Evolutionary conservation across 2,888 invertebrate species (phyloP).

Genomic region (Tipula confusa): DNA sequence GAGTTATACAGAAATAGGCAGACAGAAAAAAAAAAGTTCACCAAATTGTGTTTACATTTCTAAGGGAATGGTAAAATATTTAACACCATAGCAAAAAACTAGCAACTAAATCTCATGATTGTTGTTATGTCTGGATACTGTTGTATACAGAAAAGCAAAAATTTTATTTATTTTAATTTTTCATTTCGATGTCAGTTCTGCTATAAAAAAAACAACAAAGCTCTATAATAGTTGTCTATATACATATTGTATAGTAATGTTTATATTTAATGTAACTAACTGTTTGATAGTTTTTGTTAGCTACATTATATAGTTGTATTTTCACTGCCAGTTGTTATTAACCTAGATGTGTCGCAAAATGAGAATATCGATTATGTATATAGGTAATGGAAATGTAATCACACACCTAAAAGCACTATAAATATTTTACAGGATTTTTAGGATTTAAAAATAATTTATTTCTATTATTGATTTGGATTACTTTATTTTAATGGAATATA

Average conservation of each 20-base stretch:
- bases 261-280: not conserved
- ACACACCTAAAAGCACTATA: not conserved
- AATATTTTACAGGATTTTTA: not conserved
- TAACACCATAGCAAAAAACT: not conserved
- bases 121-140: not conserved
- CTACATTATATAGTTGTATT: not conserved
- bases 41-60: not conserved
- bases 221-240: not conserved
- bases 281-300: not conserved
- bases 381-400: not conserved
- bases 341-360: not conserved
- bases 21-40: not conserved
- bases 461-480: not conserved
- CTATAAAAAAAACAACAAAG: not conserved
- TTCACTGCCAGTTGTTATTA: not conserved
- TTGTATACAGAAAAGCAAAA: not conserved
- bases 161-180: conserved; percentile 1
- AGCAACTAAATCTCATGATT: not conserved
- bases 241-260: too few species aligned
- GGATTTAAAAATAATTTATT: not conserved
- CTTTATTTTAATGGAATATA: not conserved
- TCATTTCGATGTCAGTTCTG: not conserved
- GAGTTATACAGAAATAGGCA: not conserved
- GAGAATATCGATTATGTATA: not conserved
- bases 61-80: not conserved